Evolutionary conservation across 2,888 invertebrate species (phyloP), one percentile per base, ranked within the genome.

Genomic region (Magallana nippona): DNA sequence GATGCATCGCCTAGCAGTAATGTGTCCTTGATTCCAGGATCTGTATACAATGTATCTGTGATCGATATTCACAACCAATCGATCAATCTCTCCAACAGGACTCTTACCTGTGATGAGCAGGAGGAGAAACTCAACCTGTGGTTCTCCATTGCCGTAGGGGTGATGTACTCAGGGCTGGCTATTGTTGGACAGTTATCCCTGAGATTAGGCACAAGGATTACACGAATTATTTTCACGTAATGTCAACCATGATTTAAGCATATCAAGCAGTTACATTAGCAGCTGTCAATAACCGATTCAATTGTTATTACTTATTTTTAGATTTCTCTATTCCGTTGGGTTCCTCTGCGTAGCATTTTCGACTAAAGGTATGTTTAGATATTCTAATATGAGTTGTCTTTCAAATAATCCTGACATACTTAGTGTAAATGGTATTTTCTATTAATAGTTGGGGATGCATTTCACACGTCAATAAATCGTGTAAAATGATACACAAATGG

Each of bases 71-170:
- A 13, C 55, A 79, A 79, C 57, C 19, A 56, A 79, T 57, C 56
- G 19, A 79, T 22, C 1, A 2, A 19, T 13, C 2, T 79, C 1
- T 79, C 56, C 8, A 27, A 79, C 56, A n/a, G 19, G 22, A 79
- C 57, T 13, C n/a, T 15, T 10, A 10, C 62, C 0, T 89, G 89
- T 78, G 63, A 79, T n/a, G 82, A 78, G 10, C 89, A 89, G 77
- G 89, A 89, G 55, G 82, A 87, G 19, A 82, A 83, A 60, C 81
- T 89, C 3, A 88, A 88, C 22, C 82, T 89, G 1, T 89, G 88
- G 87, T 89, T 89, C 79, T 88, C 89, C n/a, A 81, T 88, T 13
- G 89, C 87, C 3, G 87, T 88, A 22, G 86, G 86, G 17, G 77
- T 84, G n/a, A 87, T 86, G 55, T 89, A 87, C 56, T 19, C 85